A percentile compares a stretch with the other conserved stretches of the same genome.
Evolutionary conservation across 2,113 vertebrate genomes (phyloP).

Genomic region (Diadophis punctatus): DNA sequence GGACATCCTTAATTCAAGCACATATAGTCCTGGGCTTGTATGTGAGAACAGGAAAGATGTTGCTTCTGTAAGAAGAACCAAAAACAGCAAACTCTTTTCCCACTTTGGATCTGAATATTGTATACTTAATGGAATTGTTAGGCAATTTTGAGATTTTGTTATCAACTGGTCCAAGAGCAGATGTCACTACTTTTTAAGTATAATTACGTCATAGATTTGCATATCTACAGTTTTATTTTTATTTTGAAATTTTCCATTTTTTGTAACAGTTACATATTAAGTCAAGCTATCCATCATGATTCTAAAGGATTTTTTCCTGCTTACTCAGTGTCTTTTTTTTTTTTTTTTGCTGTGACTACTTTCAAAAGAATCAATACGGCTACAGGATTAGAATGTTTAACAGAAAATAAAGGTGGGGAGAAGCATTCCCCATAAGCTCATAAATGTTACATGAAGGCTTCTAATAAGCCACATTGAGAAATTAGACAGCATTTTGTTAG

Average conservation of each 20-base stretch:
- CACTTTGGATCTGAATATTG: not conserved
- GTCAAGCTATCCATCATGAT: not conserved
- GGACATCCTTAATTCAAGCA: not conserved
- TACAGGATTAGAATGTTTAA: not conserved
- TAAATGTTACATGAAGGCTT: not conserved
- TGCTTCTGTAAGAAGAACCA: not conserved
- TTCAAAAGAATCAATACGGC: not conserved
- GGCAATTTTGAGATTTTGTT: not conserved
- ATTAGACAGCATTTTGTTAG: too few relatives aligned
- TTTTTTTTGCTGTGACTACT: not conserved
- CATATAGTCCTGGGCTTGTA: not conserved
- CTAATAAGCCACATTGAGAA: not conserved
- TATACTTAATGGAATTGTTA: not conserved
- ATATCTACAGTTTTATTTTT: not conserved
- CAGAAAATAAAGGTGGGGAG: not conserved
- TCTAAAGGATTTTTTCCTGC: not conserved
- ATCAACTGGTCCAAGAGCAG: not conserved
- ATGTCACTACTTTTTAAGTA: not conserved
- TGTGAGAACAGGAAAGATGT: not conserved
- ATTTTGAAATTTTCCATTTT: not conserved
- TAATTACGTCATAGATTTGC: not conserved
- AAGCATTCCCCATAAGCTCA: not conserved
- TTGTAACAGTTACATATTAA: not conserved
- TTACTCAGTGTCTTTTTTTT: not conserved
- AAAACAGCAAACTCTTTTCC: not conserved